Evolutionary conservation across 2,113 vertebrate genomes (phyloP), one percentile per base, ranked within the genome.

Genomic region (Oreochromis niloticus): DNA sequence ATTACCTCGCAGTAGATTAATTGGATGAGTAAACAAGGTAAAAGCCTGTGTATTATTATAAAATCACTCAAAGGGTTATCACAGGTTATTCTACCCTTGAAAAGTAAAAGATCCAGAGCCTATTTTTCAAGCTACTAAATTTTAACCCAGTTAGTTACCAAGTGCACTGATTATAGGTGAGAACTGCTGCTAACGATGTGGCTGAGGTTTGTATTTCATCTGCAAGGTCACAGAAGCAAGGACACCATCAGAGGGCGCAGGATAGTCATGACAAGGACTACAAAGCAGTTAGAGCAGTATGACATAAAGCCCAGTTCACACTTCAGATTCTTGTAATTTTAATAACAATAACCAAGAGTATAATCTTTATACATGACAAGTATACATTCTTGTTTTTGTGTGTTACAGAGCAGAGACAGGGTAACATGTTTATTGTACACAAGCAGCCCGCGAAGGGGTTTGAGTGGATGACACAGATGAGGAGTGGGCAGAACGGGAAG

Each of bases 401-500:
- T 91, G 87, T 90, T 95, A 50, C 91, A 99, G 98, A 88, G 98
- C 97, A 3, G 97, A 98, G 91, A 48, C 22, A 0, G 97, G 98
- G 86, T 95, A 95, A 87, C 88, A 78, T 57, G 93, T 94, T 43
- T 96, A 97, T 75, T 94, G 95, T 16, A 84, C 12, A 63, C 90
- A 27, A 4, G 94, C 97, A 3, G 78, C 86, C 2, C 52, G 84
- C n/a, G 95, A 94, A 59, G 97, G 94, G 27, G 92, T 96, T 41
- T 55, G 24, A 0, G 19, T 97, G 90, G 97, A 99, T 17, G 96
- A 98, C 14, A 90, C 27, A 1, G 98, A 98, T 55, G 96, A 97
- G 79, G 97, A 97, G 75, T 99, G 97, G 97, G 95, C 96, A 11
- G 80, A 92, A 7, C 95, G 96, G 84, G 95, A 95, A 90, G 94